Evolutionary conservation across 2,113 vertebrate species (phyloP).

Genomic region (Aythya baeri): DNA sequence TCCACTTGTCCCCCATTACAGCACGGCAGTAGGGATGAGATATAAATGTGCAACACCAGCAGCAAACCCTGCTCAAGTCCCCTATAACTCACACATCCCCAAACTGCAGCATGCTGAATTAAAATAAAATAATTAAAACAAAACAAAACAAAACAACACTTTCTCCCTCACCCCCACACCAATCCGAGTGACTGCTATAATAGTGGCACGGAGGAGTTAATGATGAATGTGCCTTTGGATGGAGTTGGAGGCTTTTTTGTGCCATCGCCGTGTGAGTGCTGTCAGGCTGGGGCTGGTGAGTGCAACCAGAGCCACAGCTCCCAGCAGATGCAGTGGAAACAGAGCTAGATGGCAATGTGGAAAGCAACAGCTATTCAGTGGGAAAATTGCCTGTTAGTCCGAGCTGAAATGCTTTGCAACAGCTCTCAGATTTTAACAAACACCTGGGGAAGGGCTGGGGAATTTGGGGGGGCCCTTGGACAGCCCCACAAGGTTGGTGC

Average conservation of each 20-base stretch:
- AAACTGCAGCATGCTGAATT: not conserved
- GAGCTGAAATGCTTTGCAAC: not conserved
- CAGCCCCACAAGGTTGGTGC: not conserved
- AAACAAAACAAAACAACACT: no score
- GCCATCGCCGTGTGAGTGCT: rapidly evolving
- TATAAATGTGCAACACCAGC: not conserved
- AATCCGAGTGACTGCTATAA: not conserved
- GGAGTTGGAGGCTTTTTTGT: not conserved
- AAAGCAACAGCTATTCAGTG: not conserved
- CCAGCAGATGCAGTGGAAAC: not conserved
- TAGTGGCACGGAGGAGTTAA: not conserved
- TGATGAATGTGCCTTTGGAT: not conserved
- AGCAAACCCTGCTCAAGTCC: not conserved
- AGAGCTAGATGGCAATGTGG: rapidly evolving
- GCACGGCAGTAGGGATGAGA: not conserved
- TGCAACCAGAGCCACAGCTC: not conserved
- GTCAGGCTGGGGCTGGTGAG: not conserved
- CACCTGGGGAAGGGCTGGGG: rapidly evolving
- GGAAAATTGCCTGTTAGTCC: not conserved
- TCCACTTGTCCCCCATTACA: not conserved
- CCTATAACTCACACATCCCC: not conserved
- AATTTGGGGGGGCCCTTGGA: rapidly evolving
- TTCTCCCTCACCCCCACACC: not conserved
- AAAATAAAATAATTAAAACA: not conserved
- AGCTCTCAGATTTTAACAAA: not conserved